phyloP scores from a whole-genome alignment of 2,113 vertebrate genomes.

The Lates calcarifer region DNA sequence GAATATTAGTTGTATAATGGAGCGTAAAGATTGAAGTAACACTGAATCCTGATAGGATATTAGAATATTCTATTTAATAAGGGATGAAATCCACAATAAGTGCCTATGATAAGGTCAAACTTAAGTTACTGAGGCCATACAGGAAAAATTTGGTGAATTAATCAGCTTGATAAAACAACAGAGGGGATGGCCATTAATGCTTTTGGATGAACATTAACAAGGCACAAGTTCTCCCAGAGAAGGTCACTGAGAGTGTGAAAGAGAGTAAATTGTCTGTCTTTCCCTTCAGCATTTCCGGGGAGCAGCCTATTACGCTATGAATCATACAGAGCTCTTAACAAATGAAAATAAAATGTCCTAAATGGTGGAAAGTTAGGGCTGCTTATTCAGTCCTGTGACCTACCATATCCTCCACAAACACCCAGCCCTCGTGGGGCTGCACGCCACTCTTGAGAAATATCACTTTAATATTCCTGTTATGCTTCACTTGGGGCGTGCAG shows the following conservation, averaged over 20 bases:
- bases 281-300: neutral
- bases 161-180: slow-evolving; percentile 46
- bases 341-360: neutral
- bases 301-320: neutral
- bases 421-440: neutral
- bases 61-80: slow-evolving; percentile 4
- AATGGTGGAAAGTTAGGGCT: slow-evolving; percentile 22
- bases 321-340: neutral
- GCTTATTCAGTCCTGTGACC: neutral
- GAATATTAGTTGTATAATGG: slow-evolving; percentile 28
- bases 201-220: slow-evolving; percentile 42
- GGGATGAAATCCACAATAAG: slow-evolving; percentile 2
- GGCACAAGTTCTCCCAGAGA: slow-evolving; percentile 20
- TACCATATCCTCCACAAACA: slow-evolving; percentile 2
- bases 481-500: slow-evolving; percentile 23
- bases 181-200: neutral
- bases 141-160: slow-evolving; percentile 17
- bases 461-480: slow-evolving; percentile 51
- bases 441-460: slow-evolving; percentile 47
- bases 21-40: slow-evolving; percentile 1
- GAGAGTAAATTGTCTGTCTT: too few relatives aligned
- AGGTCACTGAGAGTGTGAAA: slow-evolving; percentile 35
- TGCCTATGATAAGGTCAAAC: slow-evolving; percentile 25
- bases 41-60: neutral
- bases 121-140: neutral